phyloP scores from a whole-genome alignment of 1,140 invertebrate species.

The Zaprionus africanus region DNA sequence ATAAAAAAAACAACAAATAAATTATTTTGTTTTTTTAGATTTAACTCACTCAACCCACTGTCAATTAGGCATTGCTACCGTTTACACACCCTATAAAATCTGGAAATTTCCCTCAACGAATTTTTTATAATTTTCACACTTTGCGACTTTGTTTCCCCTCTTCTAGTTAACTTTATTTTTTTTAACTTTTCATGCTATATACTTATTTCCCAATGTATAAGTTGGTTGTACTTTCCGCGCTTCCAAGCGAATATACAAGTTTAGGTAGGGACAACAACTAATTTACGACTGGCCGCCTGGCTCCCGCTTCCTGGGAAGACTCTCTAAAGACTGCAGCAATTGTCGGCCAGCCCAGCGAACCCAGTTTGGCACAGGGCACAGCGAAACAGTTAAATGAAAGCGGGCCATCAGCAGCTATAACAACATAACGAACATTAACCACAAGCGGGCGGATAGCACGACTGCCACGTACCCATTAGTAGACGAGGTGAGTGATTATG shows the following conservation, averaged over 20 bases:
- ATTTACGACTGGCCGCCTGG: conserved; percentile 67
- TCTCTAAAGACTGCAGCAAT: conserved; percentile 73
- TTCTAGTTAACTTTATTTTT: not conserved
- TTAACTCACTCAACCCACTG: not conserved
- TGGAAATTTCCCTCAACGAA: not conserved
- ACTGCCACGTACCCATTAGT: conserved; percentile 2
- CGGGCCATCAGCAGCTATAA: conserved; percentile 37
- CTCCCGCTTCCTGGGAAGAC: conserved; percentile 51
- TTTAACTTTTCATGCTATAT: not conserved
- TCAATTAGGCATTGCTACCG: not conserved
- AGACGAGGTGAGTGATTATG: not conserved
- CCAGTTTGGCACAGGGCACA: conserved; percentile 11
- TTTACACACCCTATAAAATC: not conserved
- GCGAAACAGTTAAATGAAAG: conserved; percentile 37
- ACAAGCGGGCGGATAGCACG: not conserved
- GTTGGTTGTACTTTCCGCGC: conserved; percentile 30
- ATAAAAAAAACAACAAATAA: not conserved
- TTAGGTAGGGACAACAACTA: conserved; percentile 54
- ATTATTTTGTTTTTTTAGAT: not conserved
- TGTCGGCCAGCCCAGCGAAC: not conserved
- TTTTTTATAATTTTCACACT: not conserved
- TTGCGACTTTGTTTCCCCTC: not conserved
- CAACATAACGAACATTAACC: conserved; percentile 33
- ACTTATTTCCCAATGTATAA: conserved; percentile 15
- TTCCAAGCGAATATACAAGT: not conserved